Conservation (phyloP, 1,140 invertebrate genomes). For the Homarus americanus region DNA sequence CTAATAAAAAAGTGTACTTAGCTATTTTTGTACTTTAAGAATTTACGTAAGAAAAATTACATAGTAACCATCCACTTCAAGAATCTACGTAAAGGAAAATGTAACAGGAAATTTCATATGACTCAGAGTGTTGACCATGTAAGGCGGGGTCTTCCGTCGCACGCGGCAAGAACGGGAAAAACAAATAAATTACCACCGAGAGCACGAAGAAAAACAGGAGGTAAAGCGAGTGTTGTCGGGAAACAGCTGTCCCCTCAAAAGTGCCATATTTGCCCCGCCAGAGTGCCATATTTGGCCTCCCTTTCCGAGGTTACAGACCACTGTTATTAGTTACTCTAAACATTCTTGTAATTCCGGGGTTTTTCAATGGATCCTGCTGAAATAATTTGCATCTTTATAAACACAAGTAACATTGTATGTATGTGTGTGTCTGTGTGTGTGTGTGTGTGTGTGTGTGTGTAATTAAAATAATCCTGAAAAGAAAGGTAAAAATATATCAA, state of each 20-base stretch:
- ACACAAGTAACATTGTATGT: neutral
- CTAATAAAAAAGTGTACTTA: no score
- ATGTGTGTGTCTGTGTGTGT: no score
- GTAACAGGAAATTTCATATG: neutral
- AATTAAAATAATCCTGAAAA: neutral
- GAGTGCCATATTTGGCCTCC: neutral
- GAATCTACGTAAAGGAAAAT: neutral
- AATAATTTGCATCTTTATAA: no score
- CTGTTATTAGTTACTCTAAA: neutral
- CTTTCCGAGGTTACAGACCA: neutral
- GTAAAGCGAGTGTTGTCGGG: conserved; percentile 31
- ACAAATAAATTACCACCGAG: conserved; percentile 45
- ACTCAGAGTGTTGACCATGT: neutral
- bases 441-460: neutral
- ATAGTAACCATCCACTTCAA: neutral
- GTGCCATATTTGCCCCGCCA: conserved; percentile 25
- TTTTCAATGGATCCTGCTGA: no score
- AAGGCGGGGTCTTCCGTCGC: neutral
- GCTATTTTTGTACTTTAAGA: neutral
- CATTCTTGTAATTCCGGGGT: neutral
- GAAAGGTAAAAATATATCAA: neutral
- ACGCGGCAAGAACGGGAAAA: conserved; percentile 14
- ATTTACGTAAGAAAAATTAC: neutral
- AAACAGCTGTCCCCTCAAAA: conserved; percentile 32
- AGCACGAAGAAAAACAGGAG: conserved; percentile 36